Conservation (phyloP, 2,888 invertebrate genomes). For the Nephrotoma appendiculata region DNA sequence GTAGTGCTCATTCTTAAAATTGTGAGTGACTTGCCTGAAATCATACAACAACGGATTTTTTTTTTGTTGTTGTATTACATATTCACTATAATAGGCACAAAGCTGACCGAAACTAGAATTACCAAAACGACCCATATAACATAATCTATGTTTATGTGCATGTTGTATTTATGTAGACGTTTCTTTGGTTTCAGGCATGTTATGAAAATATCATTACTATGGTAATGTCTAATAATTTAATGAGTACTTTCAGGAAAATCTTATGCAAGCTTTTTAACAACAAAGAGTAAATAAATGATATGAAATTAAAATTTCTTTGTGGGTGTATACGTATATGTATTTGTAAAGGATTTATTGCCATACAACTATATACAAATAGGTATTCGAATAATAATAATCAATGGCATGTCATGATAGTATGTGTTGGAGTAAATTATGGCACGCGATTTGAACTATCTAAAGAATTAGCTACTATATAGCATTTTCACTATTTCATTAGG, state of each 20-base stretch:
- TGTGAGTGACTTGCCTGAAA: background rate
- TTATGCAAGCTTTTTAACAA: background rate
- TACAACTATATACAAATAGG: background rate
- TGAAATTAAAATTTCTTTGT: background rate
- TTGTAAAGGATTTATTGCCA: background rate
- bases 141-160: too few species aligned
- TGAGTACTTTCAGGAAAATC: background rate
- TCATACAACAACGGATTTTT: background rate
- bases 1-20: background rate
- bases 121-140: background rate
- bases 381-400: background rate
- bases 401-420: background rate
- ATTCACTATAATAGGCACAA: background rate
- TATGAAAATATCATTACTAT: background rate
- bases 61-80: background rate
- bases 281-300: background rate
- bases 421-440: background rate
- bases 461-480: too few species aligned
- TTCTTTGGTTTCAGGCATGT: background rate
- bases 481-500: too few species aligned
- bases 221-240: background rate
- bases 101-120: background rate
- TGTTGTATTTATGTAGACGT: background rate
- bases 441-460: background rate
- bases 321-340: background rate